Evolutionary conservation across 2,113 vertebrate genomes (phyloP), one percentile per base, ranked within the genome.

Genomic region (Pangasianodon hypophthalmus): DNA sequence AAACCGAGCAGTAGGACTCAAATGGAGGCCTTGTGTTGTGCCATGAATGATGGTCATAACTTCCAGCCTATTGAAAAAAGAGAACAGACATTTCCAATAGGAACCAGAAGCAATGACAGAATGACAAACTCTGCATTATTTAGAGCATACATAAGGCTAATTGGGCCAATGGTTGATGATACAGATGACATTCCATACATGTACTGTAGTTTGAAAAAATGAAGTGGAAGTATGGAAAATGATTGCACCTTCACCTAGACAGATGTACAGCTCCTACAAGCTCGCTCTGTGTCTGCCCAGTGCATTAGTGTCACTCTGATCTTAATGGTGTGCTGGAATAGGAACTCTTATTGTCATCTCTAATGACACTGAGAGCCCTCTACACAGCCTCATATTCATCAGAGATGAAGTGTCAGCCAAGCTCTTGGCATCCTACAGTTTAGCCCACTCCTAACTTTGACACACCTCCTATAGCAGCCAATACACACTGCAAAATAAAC

Each of bases 221-320:
- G 44, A 85, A 85, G 37, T 69, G n/a, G 56, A 75, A 67, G 67
- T 41, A 58, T 86, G 69, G 75, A 84, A 84, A 88, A 90, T 84
- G 29, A 54, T 79, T 26, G n/a, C 13, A 52, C 60, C 13, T 18
- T 32, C 32, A 60, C 58, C 62, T 10, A 84, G 44, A 80, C 81
- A 88, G 88, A 37, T 87, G 85, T 62, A 82, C 85, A 87, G 77
- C 54, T 41, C 73, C 82, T 67, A 85, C 82, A 90, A 87, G 67
- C 60, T 62, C 21, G 41, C 10, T 4, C 48, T 77, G 75, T 26
- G 46, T 88, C 89, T 82, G 71, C 58, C 62, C 54, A 64, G 46
- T 6, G 48, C 87, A 91, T 91, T 92, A 91, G 85, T 91, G 92
- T 92, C 88, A 91, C 80, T 89, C 86, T 87, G 84, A 91, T 92